Base-by-base conservation (phyloP, 53 echinoderm and acorn worm genomes). In the Crossaster papposus region DNA sequence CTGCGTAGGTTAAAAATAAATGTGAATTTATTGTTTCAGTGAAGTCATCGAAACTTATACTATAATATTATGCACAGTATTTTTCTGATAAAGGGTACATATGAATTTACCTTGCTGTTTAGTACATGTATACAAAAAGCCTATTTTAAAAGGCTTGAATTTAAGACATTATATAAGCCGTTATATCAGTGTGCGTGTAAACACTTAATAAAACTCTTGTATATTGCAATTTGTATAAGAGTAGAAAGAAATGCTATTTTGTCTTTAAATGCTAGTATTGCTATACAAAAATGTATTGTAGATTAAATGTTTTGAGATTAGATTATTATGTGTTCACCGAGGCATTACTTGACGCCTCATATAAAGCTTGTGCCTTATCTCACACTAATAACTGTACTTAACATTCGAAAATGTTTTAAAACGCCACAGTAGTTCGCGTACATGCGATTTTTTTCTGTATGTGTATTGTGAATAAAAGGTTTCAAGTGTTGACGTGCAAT, bases 331-430 rank as follows among this genome's bases (percentile, higher is more conserved):
- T 73, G 29, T 70, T 81, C 82, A 82, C 64, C 14, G 82, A 68
- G 82, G 82, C 82, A 24, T 17, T 22, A 20, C 31, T 33, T 14
- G 30, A 20, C 44, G 82, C 82, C 68, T 82, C 82, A 24, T 12
- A 4, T 68, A 44, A 81, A 82, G 82, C 82, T 82, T 82, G 82
- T 82, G 82, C 82, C 82, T 82, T 65, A 82, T 64, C 38, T 68
- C 82, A 82, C 82, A 26, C 65, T 82, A 82, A 65, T 82, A 70
- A 82, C 38, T 82, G 65, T 37, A 82, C 20, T 58, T 36, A 64
- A 70, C 17, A 68, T 68, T 73, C 74, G 74, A 73, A 12, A 70
- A 44, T 44, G 12, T 70, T 70, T 15, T 35, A 17, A 30, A 18
- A 34, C 34, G 35, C 35, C 28, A 35, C 30, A 4, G 28, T 73